A percentile compares a stretch with the other conserved stretches of the same genome.
These are phyloP conservation scores for Drosophila varians DNA, from an alignment of 1,140 invertebrate species.

Conservation along the genomic window DNA sequence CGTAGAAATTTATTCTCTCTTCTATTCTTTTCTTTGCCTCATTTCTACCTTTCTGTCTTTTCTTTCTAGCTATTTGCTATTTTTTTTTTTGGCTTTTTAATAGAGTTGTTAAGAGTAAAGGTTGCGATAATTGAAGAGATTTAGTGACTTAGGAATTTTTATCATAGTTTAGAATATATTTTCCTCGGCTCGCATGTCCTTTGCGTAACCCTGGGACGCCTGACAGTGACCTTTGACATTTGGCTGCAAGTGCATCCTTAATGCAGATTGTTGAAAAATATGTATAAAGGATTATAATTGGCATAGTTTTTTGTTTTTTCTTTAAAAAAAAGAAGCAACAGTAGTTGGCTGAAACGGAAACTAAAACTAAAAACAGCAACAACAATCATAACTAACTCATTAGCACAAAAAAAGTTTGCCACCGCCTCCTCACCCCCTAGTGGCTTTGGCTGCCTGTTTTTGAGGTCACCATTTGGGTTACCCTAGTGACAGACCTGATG, in stretches of 20 bases:
- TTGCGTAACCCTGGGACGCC: slow-evolving; percentile 58
- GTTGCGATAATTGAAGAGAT: background rate
- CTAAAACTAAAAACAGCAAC: slow-evolving; percentile 11
- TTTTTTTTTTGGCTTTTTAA: background rate
- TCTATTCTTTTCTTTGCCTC: too few relatives aligned
- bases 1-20: too few relatives aligned
- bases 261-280: background rate
- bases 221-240: slow-evolving; percentile 76
- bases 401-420: slow-evolving; percentile 59
- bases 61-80: background rate
- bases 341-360: background rate
- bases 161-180: too few relatives aligned
- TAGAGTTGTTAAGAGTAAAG: background rate
- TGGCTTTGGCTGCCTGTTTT: slow-evolving; percentile 14
- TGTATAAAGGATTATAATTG: slow-evolving; percentile 9
- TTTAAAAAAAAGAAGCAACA: slow-evolving; percentile 22
- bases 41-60: background rate
- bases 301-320: slow-evolving; percentile 12
- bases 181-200: too few relatives aligned
- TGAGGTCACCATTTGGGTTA: slow-evolving; percentile 72
- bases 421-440: background rate
- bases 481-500: slow-evolving; percentile 53
- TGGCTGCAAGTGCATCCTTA: slow-evolving; percentile 21
- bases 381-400: slow-evolving; percentile 69
- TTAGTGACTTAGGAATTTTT: too few relatives aligned